phyloP scores from a whole-genome alignment of 64 coral and sea anemone genomes.

The Trachythela sp. region DNA sequence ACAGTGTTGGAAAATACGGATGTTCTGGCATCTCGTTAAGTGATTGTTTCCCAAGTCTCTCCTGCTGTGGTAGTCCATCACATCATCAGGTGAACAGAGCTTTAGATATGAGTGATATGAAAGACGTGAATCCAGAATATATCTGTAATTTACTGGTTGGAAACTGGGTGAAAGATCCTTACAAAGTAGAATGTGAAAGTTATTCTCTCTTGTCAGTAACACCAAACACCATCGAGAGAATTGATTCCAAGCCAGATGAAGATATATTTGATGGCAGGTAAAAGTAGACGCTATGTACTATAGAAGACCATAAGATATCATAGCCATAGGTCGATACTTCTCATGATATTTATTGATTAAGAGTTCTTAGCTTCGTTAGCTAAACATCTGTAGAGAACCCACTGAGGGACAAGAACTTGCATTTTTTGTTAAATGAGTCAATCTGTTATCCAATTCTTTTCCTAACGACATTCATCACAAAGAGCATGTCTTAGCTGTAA shows the following conservation, averaged over 20 bases:
- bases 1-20: not conserved
- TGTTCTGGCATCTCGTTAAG: not conserved
- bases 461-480: too few species aligned
- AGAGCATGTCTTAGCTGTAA: too few species aligned
- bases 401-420: too few species aligned
- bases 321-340: too few species aligned
- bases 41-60: not conserved
- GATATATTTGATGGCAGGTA: not conserved
- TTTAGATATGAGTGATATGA: not conserved
- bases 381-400: too few species aligned
- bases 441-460: too few species aligned
- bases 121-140: not conserved
- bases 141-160: conserved; percentile 17
- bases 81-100: not conserved
- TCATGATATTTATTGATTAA: too few species aligned
- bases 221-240: not conserved
- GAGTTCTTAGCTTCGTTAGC: too few species aligned
- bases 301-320: too few species aligned
- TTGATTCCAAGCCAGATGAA: not conserved
- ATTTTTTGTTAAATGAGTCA: too few species aligned
- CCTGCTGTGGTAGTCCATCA: not conserved
- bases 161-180: not conserved
- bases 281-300: too few species aligned
- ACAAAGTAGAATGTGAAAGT: not conserved
- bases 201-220: not conserved